phyloP scores from a whole-genome alignment of 2,888 invertebrate genomes.

The Ganaspis brasiliensis region DNA sequence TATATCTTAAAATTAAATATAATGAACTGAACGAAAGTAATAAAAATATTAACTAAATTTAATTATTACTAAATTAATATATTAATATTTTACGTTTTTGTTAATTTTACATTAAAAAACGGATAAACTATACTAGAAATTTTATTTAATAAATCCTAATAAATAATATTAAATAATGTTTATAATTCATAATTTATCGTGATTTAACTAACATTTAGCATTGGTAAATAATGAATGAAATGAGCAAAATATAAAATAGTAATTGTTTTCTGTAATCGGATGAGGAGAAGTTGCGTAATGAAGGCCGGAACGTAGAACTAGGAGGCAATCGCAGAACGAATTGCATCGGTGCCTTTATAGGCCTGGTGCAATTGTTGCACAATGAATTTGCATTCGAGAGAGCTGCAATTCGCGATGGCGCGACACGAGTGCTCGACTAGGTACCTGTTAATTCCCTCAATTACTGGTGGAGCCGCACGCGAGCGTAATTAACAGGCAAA shows the following conservation, averaged over 20 bases:
- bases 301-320: slow-evolving; percentile 23
- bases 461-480: slow-evolving; percentile 64
- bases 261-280: not conserved
- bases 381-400: slow-evolving; percentile 69
- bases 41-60: no score
- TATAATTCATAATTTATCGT: no score
- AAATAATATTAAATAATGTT: no score
- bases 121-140: no score
- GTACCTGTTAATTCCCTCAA: slow-evolving; percentile 72
- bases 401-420: slow-evolving; percentile 28
- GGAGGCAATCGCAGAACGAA: slow-evolving; percentile 60
- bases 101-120: no score
- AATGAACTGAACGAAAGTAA: no score
- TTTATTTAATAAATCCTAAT: no score
- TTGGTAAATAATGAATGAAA: not conserved
- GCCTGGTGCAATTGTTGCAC: slow-evolving; percentile 64
- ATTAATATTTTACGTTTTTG: no score
- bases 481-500: slow-evolving; percentile 69
- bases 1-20: no score
- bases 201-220: no score
- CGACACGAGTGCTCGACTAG: slow-evolving; percentile 47
- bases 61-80: no score
- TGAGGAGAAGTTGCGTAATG: slow-evolving; percentile 48
- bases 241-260: not conserved
- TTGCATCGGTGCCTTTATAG: slow-evolving; percentile 64